A percentile compares a stretch with the other conserved stretches of the same genome.
Evolutionary conservation across 2,113 vertebrate genomes (phyloP).

Genomic region (Grammomys surdaster): DNA sequence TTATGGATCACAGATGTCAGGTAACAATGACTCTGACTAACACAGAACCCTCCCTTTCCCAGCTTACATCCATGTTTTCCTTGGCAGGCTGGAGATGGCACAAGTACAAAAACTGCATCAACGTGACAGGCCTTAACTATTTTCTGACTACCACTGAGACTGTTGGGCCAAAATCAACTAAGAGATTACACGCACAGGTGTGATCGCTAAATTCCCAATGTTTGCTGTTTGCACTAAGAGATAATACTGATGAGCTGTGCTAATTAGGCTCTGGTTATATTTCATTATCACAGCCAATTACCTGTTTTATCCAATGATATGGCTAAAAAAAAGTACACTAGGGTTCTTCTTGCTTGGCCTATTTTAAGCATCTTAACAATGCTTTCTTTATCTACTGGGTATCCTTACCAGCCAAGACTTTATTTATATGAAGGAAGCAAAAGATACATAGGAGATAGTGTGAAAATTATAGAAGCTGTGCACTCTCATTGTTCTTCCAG

Average conservation of each 20-base stretch:
- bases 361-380: constrained; percentile 57
- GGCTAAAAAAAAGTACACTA: constrained; percentile 48
- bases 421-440: constrained; percentile 51
- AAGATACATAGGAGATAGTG: not conserved
- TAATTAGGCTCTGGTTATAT: constrained; percentile 75
- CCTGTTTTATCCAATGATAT: constrained; percentile 62
- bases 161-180: constrained; percentile 61
- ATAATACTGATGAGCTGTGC: constrained; percentile 54
- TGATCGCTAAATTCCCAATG: constrained; percentile 51
- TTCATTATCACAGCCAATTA: constrained; percentile 71
- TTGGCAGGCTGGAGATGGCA: constrained; percentile 15
- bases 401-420: constrained; percentile 34
- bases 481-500: not conserved
- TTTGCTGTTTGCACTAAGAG: constrained; percentile 40
- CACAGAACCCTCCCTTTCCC: not conserved
- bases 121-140: not conserved
- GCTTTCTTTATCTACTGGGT: constrained; percentile 23
- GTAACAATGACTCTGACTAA: constrained; percentile 30
- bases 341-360: constrained; percentile 40
- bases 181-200: constrained; percentile 48
- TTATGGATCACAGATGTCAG: not conserved
- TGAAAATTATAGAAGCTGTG: not conserved
- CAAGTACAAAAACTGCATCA: not conserved
- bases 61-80: constrained; percentile 8
- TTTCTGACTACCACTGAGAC: constrained; percentile 35